Evolutionary conservation across 2,888 invertebrate genomes (phyloP).

Genomic region (Cataglyphis altisquamis): DNA sequence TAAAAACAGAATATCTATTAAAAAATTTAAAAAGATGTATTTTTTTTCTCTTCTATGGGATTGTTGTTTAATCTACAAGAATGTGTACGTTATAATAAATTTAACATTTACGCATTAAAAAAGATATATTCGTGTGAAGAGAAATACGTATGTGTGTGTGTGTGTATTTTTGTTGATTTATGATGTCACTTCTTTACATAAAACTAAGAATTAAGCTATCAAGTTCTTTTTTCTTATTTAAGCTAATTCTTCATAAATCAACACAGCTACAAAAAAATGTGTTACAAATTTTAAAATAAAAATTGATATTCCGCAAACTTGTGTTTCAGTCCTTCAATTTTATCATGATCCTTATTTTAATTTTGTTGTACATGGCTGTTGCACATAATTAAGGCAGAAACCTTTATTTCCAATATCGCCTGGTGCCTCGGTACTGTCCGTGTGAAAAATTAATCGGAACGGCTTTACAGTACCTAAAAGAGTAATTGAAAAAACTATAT

Average conservation of each 20-base stretch:
- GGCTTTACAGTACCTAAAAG: slow-evolving; percentile 92
- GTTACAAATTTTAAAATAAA: slow-evolving; percentile 42
- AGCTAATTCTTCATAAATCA: slow-evolving; percentile 15
- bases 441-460: slow-evolving; percentile 92
- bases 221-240: slow-evolving; percentile 34
- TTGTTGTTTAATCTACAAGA: background rate
- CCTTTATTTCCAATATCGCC: slow-evolving; percentile 92
- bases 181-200: slow-evolving; percentile 11
- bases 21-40: background rate
- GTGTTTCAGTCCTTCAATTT: background rate
- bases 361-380: slow-evolving; percentile 93
- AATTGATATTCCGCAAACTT: slow-evolving; percentile 26
- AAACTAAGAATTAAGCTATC: slow-evolving; percentile 7
- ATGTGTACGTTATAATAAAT: background rate
- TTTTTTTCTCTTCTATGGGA: background rate
- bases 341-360: slow-evolving; percentile 59
- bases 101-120: background rate
- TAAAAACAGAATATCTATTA: background rate
- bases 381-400: slow-evolving; percentile 94
- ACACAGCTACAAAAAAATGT: slow-evolving; percentile 39
- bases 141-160: background rate
- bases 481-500: background rate
- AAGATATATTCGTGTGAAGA: background rate
- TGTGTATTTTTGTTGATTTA: background rate
- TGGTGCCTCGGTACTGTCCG: slow-evolving; percentile 92